phyloP scores from a whole-genome alignment of 2,888 invertebrate species.

The Hirtodrosophila confusa region DNA sequence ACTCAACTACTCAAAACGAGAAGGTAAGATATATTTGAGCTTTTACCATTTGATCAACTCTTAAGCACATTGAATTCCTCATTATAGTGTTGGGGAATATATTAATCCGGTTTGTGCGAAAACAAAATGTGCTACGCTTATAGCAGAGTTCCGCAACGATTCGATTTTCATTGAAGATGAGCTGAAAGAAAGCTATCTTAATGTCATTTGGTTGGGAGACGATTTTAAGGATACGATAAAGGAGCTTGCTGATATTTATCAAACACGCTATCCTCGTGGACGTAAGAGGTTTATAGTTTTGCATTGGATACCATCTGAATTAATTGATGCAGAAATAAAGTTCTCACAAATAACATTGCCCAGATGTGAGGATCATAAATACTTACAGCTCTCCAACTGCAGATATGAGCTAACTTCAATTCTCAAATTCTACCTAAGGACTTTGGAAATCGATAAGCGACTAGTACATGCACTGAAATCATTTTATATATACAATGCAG shows the following conservation, averaged over 20 bases:
- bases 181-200: constrained; percentile 86
- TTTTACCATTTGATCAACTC: background rate
- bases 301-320: constrained; percentile 88
- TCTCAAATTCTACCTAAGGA: constrained; percentile 88
- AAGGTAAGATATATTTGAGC: constrained; percentile 48
- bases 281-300: constrained; percentile 86
- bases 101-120: constrained; percentile 53
- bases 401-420: constrained; percentile 89
- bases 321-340: constrained; percentile 85
- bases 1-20: constrained; percentile 15
- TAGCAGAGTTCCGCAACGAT: constrained; percentile 85
- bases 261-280: constrained; percentile 22
- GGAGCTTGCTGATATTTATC: constrained; percentile 77
- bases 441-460: constrained; percentile 84
- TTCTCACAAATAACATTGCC: constrained; percentile 87
- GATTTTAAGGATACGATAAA: constrained; percentile 85
- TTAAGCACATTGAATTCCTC: background rate
- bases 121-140: constrained; percentile 84
- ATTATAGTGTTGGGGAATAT: constrained; percentile 40
- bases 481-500: constrained; percentile 59
- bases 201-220: constrained; percentile 89
- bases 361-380: constrained; percentile 85
- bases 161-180: constrained; percentile 86
- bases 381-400: constrained; percentile 84
- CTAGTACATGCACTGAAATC: constrained; percentile 60